Percentiles rank a stretch among this genome's conserved stretches.
phyloP scores from a whole-genome alignment of 2,888 invertebrate species.

The Sabellastarte sp. region DNA sequence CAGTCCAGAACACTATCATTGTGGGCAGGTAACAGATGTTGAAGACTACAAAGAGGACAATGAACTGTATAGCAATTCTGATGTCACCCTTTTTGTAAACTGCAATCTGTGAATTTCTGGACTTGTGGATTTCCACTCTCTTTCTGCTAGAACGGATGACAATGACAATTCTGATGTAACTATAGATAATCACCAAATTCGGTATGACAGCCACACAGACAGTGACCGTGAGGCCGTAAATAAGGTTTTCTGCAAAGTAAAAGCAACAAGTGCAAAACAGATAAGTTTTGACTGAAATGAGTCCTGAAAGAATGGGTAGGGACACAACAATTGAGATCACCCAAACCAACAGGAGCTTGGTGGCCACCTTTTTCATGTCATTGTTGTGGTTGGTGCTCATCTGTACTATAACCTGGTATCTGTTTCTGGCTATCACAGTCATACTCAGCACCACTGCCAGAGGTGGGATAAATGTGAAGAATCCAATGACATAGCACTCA shows the following conservation, averaged over 20 bases:
- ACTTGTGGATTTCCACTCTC: background rate
- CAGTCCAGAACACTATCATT: constrained; percentile 9
- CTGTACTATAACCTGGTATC: background rate
- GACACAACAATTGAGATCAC: background rate
- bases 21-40: constrained; percentile 8
- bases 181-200: background rate
- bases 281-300: background rate
- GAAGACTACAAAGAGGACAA: constrained; percentile 5
- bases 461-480: background rate
- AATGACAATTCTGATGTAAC: background rate
- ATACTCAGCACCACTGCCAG: background rate
- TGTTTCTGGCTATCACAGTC: background rate
- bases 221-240: background rate
- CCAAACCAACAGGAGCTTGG: background rate
- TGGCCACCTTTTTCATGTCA: background rate
- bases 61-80: constrained; percentile 3
- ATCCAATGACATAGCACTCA: background rate
- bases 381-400: background rate
- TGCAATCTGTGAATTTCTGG: background rate
- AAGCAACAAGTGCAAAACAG: background rate
- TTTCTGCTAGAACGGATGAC: background rate
- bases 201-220: background rate
- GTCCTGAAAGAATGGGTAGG: background rate
- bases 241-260: background rate
- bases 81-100: background rate